These are phyloP conservation scores for Drosophila affinis DNA, from an alignment of 2,888 invertebrate species.

Conservation along the genomic window DNA sequence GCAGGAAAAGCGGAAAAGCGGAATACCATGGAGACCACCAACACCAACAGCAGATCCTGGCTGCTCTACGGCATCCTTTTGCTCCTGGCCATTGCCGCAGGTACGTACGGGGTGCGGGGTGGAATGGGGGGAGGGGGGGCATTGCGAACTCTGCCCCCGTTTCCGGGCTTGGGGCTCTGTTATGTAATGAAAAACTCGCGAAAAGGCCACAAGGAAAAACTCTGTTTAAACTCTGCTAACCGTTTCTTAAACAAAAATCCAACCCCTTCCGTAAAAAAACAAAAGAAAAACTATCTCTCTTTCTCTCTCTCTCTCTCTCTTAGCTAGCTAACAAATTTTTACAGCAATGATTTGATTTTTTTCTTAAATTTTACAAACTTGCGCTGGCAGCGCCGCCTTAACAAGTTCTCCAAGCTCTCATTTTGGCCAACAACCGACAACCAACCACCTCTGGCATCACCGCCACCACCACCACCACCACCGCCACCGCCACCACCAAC, in stretches of 20 bases:
- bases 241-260: conserved; percentile 23
- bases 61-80: conserved; percentile 62
- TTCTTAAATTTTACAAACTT: conserved; percentile 76
- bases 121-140: conserved; percentile 22
- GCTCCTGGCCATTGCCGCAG: conserved; percentile 65
- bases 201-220: conserved; percentile 7
- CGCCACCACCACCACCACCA: neutral
- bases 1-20: conserved; percentile 28
- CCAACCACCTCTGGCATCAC: conserved; percentile 9
- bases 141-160: conserved; percentile 19
- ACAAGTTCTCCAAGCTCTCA: conserved; percentile 77
- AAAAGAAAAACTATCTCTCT: conserved; percentile 37
- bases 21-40: conserved; percentile 45
- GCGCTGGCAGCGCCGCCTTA: conserved; percentile 79
- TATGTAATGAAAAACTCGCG: conserved; percentile 56
- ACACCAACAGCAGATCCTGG: conserved; percentile 21
- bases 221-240: conserved; percentile 37
- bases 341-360: conserved; percentile 82
- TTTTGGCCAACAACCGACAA: conserved; percentile 37
- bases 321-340: conserved; percentile 50
- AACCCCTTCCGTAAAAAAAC: neutral
- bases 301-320: conserved; percentile 31
- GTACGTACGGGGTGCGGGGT: conserved; percentile 57
- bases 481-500: neutral
- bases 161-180: conserved; percentile 32